Percentiles rank a stretch among this genome's conserved stretches.
Evolutionary conservation across 2,113 vertebrate genomes (phyloP).

Genomic region (Xenotilapia leptura): DNA sequence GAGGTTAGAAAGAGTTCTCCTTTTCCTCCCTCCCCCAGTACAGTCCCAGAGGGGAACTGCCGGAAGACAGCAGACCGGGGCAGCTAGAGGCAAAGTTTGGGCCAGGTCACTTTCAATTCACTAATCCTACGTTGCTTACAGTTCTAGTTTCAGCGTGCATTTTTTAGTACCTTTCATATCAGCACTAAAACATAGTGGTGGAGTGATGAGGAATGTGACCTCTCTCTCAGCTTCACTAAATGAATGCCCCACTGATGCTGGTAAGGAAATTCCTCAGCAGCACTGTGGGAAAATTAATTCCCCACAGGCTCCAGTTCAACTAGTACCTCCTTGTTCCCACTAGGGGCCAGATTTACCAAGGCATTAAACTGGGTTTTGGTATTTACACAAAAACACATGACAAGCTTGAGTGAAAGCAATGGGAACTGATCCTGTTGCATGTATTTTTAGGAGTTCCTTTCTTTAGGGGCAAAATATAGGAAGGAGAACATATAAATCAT

Average conservation of each 20-base stretch:
- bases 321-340: not conserved
- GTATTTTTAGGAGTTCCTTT: not conserved
- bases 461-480: not conserved
- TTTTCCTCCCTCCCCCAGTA: not conserved
- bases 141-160: not conserved
- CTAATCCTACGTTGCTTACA: not conserved
- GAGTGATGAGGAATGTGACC: not conserved
- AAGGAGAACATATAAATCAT: not conserved
- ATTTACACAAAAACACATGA: not conserved
- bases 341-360: not conserved
- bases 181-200: not conserved
- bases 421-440: not conserved
- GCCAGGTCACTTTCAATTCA: slow-evolving; percentile 5
- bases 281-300: slow-evolving; percentile 26
- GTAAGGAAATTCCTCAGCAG: slow-evolving; percentile 16
- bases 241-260: not conserved
- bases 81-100: not conserved
- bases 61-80: not conserved
- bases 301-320: not conserved
- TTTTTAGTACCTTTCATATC: not conserved
- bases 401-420: not conserved
- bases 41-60: slow-evolving; percentile 26
- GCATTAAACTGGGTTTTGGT: not conserved
- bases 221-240: not conserved
- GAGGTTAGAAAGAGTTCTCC: slow-evolving; percentile 20